Evolutionary conservation across 1,140 invertebrate species (phyloP), one percentile per base, ranked within the genome.

Genomic region (Drosophila paulistorum): DNA sequence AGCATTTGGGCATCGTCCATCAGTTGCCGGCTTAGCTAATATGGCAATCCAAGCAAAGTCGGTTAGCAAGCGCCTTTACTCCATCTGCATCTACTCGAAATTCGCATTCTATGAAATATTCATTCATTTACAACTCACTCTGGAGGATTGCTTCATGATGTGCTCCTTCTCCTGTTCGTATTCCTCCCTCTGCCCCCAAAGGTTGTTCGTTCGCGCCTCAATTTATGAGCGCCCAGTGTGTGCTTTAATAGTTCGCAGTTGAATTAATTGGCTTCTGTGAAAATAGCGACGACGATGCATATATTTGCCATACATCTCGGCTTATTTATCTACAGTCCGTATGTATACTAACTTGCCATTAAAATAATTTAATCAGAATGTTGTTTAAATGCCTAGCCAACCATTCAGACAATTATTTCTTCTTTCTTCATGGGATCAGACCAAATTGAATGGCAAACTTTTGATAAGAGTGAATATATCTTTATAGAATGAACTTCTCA

Each of bases 351-450:
- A 77, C 69, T 83, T 80, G 78, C 83, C 76, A 86, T 87, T 83
- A 87, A 87, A 89, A 87, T 87, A 87, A 87, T 87, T 87, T 87
- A 87, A 87, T 87, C 83, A 87, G 87, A 89, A 86, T 77, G 83
- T 69, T 86, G 83, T 79, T 87, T 75, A 60, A 68, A 59, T 59
- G 57, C 72, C 68, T 69, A 58, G 23, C 37, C 68, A 54, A n/a
- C 30, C 33, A 39, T n/a, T 35, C 58, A 57, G 42, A 41, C 23
- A 68, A 66, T 11, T 45, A 51, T 51, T 51, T 51, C 7, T 13
- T 13, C 17, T 4, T 2, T 51, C 45, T 20, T 23, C 9, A 39
- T 37, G 10, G 17, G 1, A 23, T 7, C 17, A 23, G 4, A 5
- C 35, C 48, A 63, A 58, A 59, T 59, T 69, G 67, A 71, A 77